Evolutionary conservation across 2,888 invertebrate species (phyloP).

Genomic region (Pediacus dermestoides): DNA sequence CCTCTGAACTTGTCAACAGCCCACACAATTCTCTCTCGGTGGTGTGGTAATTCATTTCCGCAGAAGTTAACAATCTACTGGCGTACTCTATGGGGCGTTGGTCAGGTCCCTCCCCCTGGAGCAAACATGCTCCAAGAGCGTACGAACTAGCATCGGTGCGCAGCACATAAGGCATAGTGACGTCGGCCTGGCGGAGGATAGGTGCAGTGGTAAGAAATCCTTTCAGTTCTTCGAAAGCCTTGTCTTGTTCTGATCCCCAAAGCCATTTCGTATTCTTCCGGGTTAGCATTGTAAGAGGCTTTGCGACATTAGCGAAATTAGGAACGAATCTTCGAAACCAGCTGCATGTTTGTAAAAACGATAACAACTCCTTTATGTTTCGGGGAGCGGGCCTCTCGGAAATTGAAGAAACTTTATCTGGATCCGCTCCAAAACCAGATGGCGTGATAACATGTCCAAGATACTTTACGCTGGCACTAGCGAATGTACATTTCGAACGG

Average conservation of each 20-base stretch:
- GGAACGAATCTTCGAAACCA: slow-evolving; percentile 20
- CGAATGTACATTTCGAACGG: slow-evolving; percentile 28
- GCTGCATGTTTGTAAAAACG: slow-evolving; percentile 25
- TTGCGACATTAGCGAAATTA: slow-evolving; percentile 12
- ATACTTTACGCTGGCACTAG: slow-evolving; percentile 18
- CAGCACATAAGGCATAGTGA: slow-evolving; percentile 19
- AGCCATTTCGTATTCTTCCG: slow-evolving; percentile 12
- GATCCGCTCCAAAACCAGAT: slow-evolving; percentile 18
- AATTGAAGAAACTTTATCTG: slow-evolving; percentile 24
- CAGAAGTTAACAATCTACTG: slow-evolving; percentile 13
- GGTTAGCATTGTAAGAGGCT: slow-evolving; percentile 14
- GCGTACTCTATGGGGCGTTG: slow-evolving; percentile 20
- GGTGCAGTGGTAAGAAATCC: slow-evolving; percentile 20
- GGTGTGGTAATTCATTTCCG: slow-evolving; percentile 18
- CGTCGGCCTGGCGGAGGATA: slow-evolving; percentile 22
- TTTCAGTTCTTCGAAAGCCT: slow-evolving; percentile 21
- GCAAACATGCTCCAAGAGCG: slow-evolving; percentile 15
- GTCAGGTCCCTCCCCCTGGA: no score
- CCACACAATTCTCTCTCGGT: slow-evolving; percentile 26
- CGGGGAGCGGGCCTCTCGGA: slow-evolving; percentile 1
- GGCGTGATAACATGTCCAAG: slow-evolving; percentile 25
- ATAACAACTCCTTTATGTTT: slow-evolving; percentile 22
- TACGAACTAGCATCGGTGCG: slow-evolving; percentile 28
- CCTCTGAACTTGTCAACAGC: slow-evolving; percentile 39
- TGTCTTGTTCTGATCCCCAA: slow-evolving; percentile 13